These are phyloP conservation scores for Tetragonula clypearis DNA, from an alignment of 1,140 invertebrate species.

Conservation along the genomic window DNA sequence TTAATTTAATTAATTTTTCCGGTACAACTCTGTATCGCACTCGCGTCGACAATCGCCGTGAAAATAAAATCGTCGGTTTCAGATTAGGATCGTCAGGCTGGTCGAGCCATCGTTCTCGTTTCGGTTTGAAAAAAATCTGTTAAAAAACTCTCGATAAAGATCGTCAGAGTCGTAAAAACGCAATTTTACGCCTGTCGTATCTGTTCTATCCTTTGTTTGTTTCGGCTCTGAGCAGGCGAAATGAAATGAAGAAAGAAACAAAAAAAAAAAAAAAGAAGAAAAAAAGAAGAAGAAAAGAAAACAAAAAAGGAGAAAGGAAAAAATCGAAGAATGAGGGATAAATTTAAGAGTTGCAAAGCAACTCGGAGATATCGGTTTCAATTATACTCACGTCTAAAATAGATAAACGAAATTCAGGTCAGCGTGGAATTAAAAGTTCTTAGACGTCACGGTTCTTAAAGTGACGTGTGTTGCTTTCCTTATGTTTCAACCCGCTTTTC, in stretches of 20 bases:
- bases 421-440: background rate
- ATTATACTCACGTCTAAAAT: background rate
- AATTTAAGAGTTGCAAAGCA: background rate
- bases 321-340: background rate
- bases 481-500: background rate
- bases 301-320: no score
- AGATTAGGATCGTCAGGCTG: background rate
- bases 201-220: background rate
- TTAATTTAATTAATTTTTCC: no score
- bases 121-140: background rate
- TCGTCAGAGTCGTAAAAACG: background rate
- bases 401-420: slow-evolving; percentile 8
- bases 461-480: background rate
- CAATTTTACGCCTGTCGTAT: background rate
- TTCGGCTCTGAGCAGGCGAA: background rate
- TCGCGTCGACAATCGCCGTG: background rate
- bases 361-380: background rate
- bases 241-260: background rate
- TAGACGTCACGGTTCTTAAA: background rate
- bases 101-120: background rate
- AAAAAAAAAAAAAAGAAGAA: background rate
- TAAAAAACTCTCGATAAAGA: background rate
- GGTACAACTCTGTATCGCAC: no score
- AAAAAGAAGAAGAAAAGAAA: no score
- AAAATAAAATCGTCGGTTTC: background rate